These are phyloP conservation scores for Morpho helenor DNA, from an alignment of 2,888 invertebrate genomes.

Conservation along the genomic window DNA sequence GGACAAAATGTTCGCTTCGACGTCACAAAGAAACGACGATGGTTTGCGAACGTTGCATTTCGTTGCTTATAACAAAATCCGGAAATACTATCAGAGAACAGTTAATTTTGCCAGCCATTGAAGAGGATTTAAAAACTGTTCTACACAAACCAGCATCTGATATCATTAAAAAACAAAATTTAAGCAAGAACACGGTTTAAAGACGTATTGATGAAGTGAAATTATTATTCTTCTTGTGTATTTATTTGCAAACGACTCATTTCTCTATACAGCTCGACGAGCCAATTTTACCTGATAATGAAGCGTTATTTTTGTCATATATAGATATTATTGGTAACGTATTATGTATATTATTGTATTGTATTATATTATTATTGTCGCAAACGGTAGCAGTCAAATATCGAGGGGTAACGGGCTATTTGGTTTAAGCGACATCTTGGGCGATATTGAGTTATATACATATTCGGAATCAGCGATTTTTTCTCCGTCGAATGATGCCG, in stretches of 20 bases:
- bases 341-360: too few species aligned
- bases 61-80: constrained; percentile 27
- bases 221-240: constrained; percentile 20
- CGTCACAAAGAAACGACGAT: constrained; percentile 30
- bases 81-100: constrained; percentile 25
- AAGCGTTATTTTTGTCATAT: constrained; percentile 30
- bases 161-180: constrained; percentile 31
- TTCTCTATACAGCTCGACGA: constrained; percentile 31
- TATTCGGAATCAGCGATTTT: too few species aligned
- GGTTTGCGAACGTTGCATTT: constrained; percentile 29
- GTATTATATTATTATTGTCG: too few species aligned
- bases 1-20: constrained; percentile 27
- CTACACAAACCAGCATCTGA: constrained; percentile 27
- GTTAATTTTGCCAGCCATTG: constrained; percentile 29
- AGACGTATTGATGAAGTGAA: constrained; percentile 26
- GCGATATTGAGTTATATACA: too few species aligned
- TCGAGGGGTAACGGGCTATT: too few species aligned
- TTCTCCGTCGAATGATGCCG: too few species aligned
- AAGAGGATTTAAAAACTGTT: constrained; percentile 30
- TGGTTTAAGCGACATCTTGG: too few species aligned
- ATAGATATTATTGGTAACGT: too few species aligned
- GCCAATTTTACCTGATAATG: constrained; percentile 36
- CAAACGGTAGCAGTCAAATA: too few species aligned
- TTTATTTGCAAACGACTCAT: constrained; percentile 18
- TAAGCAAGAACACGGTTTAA: constrained; percentile 26